Conservation (phyloP, 2,113 vertebrate species). For the Sprattus sprattus region DNA sequence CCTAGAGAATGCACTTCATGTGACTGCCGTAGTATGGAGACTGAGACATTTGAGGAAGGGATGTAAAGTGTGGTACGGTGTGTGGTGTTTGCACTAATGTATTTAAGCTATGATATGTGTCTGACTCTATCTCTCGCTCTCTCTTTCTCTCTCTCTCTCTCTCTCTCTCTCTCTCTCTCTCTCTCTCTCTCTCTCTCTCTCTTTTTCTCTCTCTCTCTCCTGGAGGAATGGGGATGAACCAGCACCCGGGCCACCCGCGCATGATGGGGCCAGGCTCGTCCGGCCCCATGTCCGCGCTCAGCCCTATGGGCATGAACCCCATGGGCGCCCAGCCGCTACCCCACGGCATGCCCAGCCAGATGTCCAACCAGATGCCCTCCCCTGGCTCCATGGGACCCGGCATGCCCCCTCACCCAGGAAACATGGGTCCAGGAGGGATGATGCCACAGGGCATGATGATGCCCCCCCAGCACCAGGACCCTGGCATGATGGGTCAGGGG, state of each 20-base stretch:
- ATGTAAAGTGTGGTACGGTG: not conserved
- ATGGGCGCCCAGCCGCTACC: slow-evolving; percentile 90
- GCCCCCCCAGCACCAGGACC: slow-evolving; percentile 87
- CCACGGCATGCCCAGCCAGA: slow-evolving; percentile 86
- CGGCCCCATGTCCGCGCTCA: slow-evolving; percentile 94
- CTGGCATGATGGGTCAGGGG: slow-evolving; percentile 91
- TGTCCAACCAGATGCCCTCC: slow-evolving; percentile 93
- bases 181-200: slow-evolving; percentile 1
- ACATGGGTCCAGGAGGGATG: slow-evolving; percentile 90
- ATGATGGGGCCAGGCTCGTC: slow-evolving; percentile 92
- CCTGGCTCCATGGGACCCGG: slow-evolving; percentile 89
- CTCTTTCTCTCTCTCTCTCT: too few species aligned
- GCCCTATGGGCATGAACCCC: slow-evolving; percentile 93
- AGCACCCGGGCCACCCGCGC: slow-evolving; percentile 87
- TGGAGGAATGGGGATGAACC: slow-evolving; percentile 93
- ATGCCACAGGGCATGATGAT: slow-evolving; percentile 97
- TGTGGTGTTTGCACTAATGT: too few species aligned
- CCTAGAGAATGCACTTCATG: too few species aligned
- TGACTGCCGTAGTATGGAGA: too few species aligned
- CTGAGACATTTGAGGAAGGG: too few species aligned
- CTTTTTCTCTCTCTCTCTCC: slow-evolving; percentile 45
- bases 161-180: too few species aligned
- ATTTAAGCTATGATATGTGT: not conserved
- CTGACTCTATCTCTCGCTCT: not conserved
- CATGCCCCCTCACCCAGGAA: slow-evolving; percentile 82